Evolutionary conservation across 2,888 invertebrate genomes (phyloP).

Genomic region (Microplitis deprimator): DNA sequence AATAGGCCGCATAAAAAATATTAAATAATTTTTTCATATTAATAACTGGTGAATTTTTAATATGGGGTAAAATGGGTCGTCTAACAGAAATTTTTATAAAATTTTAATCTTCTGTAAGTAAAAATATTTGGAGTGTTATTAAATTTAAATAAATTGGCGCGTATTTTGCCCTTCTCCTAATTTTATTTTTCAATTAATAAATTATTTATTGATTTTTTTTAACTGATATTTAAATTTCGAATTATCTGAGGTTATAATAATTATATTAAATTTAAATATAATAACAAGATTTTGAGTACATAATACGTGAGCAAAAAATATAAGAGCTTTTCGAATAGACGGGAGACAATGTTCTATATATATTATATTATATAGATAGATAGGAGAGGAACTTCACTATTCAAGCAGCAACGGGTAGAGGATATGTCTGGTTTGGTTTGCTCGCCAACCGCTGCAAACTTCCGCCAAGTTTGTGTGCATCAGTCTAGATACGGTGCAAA

Average conservation of each 20-base stretch:
- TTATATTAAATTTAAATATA: neutral
- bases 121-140: too few species aligned
- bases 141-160: too few species aligned
- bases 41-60: too few species aligned
- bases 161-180: too few species aligned
- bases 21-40: too few species aligned
- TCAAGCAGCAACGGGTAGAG: neutral
- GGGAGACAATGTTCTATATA: neutral
- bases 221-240: neutral
- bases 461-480: conserved; percentile 21
- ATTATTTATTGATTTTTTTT: neutral
- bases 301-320: neutral
- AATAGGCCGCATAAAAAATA: too few species aligned
- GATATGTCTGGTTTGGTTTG: neutral
- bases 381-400: conserved; percentile 14
- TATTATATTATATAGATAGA: conserved; percentile 16
- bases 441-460: conserved; percentile 18
- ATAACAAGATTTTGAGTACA: neutral
- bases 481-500: conserved; percentile 19
- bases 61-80: too few species aligned
- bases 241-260: conserved; percentile 11
- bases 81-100: too few species aligned
- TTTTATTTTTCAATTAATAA: too few species aligned
- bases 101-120: too few species aligned
- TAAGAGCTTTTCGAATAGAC: neutral